Base-by-base conservation (phyloP, 1,140 invertebrate genomes). In the Tetramorium alpestre region DNA sequence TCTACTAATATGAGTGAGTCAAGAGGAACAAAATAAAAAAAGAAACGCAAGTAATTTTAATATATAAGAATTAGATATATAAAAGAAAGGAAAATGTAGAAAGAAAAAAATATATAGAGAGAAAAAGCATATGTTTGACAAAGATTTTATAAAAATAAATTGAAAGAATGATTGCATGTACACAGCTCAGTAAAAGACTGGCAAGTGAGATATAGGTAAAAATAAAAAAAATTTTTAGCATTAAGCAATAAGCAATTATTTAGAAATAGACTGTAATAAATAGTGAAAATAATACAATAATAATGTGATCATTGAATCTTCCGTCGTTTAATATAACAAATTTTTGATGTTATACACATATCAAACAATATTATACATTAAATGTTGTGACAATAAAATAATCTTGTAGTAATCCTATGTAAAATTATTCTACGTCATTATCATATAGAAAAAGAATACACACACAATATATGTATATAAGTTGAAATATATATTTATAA, bases 141-240 rank as follows among this genome's bases (percentile, higher is more conserved):
- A 38, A 76, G 13, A 76, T 67, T 41, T 69, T 69, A n/a, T 47
- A 13, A 69, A 44, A 69, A 22, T 72, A 56, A 58, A 10, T 41
- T 54, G 16, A 73, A 33, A 73, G 28, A 54, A 33, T n/a, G 8
- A 51, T 54, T 33, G 49, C n/a, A 16, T 2, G 10, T 73, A n/a
- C 3, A 33, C 25, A 54, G 13, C 11, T 28, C 16, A 54, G 54
- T 5, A 10, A 4, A 72, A 54, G 70, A 54, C 49, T 33, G 28
- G 18, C 4, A 33, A 73, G 16, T 33, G 18, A 54, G 28, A 54
- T 2, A 25, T n/a, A 54, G 8, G 1, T 72, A 22, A 51, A 18
- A 51, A 54, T 73, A n/a, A n/a, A 69, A 33, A 65, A 72, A 2
- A 22, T 33, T 0, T 54, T 41, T 76, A 41, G n/a, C 33, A 4